phyloP scores from a whole-genome alignment of 2,888 invertebrate genomes.

The Amphipyra berbera region DNA sequence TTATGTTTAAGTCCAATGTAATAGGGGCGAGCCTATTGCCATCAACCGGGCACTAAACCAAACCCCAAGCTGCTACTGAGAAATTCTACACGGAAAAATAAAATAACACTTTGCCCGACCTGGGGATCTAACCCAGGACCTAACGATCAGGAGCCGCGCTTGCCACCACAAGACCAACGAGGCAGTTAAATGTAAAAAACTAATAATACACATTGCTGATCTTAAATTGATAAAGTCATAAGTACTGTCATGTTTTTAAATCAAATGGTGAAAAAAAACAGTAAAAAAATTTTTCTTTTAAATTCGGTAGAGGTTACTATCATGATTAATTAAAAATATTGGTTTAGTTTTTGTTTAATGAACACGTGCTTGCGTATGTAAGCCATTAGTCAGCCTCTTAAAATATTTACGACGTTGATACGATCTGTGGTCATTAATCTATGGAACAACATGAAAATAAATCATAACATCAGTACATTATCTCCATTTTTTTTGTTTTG shows the following conservation, averaged over 20 bases:
- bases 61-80: no score
- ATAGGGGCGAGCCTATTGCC: no score
- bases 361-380: constrained; percentile 15
- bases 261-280: neutral
- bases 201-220: no score
- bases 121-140: no score
- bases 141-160: no score
- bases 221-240: no score
- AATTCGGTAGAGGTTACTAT: constrained; percentile 8
- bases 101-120: no score
- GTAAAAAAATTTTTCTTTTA: neutral
- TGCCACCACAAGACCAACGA: no score
- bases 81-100: no score
- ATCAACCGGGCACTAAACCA: no score
- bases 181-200: no score
- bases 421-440: constrained; percentile 35
- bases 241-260: neutral
- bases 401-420: constrained; percentile 24
- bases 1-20: no score
- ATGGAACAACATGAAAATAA: constrained; percentile 20
- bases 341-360: constrained; percentile 38
- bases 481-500: neutral
- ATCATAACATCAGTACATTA: constrained; percentile 25
- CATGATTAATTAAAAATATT: constrained; percentile 32
- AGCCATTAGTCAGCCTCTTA: constrained; percentile 31